Evolutionary conservation across 2,797 vertebrate genomes (phyloP), one percentile per base, ranked within the genome.

Genomic region (Fistularia tabacaria): DNA sequence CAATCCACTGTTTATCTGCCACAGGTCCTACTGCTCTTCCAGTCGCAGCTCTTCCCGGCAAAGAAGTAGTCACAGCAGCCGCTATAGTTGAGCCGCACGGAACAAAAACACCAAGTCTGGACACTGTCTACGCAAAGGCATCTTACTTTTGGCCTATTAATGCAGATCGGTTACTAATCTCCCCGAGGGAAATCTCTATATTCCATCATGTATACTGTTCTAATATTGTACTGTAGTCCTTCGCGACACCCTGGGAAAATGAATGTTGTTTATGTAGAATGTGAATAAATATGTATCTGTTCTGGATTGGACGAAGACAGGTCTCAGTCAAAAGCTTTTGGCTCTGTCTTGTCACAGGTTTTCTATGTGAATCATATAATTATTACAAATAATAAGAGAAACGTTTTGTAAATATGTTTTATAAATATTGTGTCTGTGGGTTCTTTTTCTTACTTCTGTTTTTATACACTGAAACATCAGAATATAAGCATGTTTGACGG

Each of bases 51-150:
- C 93, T 12, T 96, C 94, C 13, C 91, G 93, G 67, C 88, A 74
- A 46, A 89, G 95, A 38, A 96, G 94, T 66, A 97, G 94, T 36
- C 90, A 87, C 74, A 95, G 95, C 91, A 96, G 94, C 73, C 88
- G 93, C 74, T 94, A 95, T 49, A 96, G 94, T 48, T 90, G 76
- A 90, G 53, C 45, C 25, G 7, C 40, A 13, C 13, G 60, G 38
- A 68, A 66, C 51, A 54, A 39, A 59, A 62, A 43, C 54, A 54
- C 62, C 36, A 46, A 54, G 70, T 67, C 63, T 59, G 52, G 14
- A 73, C 49, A 49, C 50, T 61, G 60, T 52, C 49, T 10, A 37
- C 8, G 2, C 2, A 25, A 25, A 25, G 25, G 25, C 25, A 25
- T 25, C 2, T 25, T 25, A 51, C 25, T 50, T 8, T 11, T 1